Percentiles rank a stretch among this genome's conserved stretches.
Evolutionary conservation across 2,888 invertebrate genomes (phyloP).

Genomic region (Kryphioiulus occultus): DNA sequence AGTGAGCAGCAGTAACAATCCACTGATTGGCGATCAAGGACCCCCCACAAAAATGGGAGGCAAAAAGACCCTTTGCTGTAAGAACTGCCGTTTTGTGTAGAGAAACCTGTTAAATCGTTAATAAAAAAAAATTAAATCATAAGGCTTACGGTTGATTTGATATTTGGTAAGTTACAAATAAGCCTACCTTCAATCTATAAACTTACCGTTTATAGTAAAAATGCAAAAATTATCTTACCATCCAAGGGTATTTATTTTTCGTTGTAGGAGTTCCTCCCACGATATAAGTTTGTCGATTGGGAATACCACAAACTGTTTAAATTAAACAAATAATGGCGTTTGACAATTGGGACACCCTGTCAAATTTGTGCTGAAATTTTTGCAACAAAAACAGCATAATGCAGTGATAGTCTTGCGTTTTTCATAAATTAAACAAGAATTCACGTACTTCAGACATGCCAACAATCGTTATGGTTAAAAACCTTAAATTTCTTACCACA

Average conservation of each 20-base stretch:
- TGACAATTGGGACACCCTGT: too few relatives aligned
- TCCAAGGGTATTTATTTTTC: slow-evolving; percentile 46
- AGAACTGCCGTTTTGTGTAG: not conserved
- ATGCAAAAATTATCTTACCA: not conserved
- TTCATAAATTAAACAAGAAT: too few relatives aligned
- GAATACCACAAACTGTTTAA: not conserved
- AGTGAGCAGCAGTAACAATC: slow-evolving; percentile 47
- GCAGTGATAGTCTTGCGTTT: too few relatives aligned
- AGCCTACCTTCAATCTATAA: too few relatives aligned
- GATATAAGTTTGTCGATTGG: slow-evolving; percentile 14
- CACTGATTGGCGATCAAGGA: slow-evolving; percentile 9
- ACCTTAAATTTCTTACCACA: not conserved
- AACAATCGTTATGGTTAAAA: too few relatives aligned
- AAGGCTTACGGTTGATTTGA: too few relatives aligned
- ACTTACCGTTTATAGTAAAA: too few relatives aligned
- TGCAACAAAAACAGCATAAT: too few relatives aligned
- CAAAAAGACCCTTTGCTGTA: not conserved
- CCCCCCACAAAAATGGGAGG: slow-evolving; percentile 40
- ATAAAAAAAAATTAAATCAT: too few relatives aligned
- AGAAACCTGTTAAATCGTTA: slow-evolving; percentile 27
- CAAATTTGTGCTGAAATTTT: too few relatives aligned
- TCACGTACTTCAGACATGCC: too few relatives aligned
- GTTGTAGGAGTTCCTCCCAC: slow-evolving; percentile 23
- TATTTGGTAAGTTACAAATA: too few relatives aligned
- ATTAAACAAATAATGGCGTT: not conserved